Conservation (phyloP, 2,888 invertebrate genomes). For the Mimachlamys varia region DNA sequence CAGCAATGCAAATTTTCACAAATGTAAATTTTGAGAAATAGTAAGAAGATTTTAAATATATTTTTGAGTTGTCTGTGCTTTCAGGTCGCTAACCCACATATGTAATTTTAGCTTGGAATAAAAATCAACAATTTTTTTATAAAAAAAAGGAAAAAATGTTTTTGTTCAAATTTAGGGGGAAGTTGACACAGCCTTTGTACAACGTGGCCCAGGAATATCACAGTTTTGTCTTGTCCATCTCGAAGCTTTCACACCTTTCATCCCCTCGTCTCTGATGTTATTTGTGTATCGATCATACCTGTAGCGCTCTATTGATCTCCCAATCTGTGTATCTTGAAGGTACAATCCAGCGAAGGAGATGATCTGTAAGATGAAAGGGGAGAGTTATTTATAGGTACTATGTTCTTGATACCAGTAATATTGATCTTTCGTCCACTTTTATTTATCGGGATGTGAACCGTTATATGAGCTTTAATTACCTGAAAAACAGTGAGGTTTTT, state of each 20-base stretch:
- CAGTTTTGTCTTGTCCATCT: not conserved
- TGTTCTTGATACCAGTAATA: not conserved
- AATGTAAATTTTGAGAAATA: too few relatives aligned
- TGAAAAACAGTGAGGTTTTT: too few relatives aligned
- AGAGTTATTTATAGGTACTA: not conserved
- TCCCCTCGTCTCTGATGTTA: not conserved
- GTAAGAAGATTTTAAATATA: too few relatives aligned
- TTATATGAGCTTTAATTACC: not conserved
- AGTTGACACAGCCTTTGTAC: too few relatives aligned
- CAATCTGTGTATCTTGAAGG: not conserved
- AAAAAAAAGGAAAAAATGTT: too few relatives aligned
- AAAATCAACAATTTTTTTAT: too few relatives aligned
- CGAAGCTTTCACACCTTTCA: not conserved
- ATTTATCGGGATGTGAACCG: not conserved
- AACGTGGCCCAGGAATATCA: too few relatives aligned
- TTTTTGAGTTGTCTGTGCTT: too few relatives aligned
- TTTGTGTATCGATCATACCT: not conserved
- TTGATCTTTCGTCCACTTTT: not conserved
- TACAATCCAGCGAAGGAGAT: not conserved
- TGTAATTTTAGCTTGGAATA: too few relatives aligned
- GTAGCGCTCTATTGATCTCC: not conserved
- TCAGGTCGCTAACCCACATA: too few relatives aligned
- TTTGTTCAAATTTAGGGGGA: too few relatives aligned
- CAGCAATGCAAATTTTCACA: not conserved
- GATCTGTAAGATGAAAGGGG: slow-evolving; percentile 3